Evolutionary conservation across 2,113 vertebrate genomes (phyloP).

Genomic region (Tursiops truncatus): DNA sequence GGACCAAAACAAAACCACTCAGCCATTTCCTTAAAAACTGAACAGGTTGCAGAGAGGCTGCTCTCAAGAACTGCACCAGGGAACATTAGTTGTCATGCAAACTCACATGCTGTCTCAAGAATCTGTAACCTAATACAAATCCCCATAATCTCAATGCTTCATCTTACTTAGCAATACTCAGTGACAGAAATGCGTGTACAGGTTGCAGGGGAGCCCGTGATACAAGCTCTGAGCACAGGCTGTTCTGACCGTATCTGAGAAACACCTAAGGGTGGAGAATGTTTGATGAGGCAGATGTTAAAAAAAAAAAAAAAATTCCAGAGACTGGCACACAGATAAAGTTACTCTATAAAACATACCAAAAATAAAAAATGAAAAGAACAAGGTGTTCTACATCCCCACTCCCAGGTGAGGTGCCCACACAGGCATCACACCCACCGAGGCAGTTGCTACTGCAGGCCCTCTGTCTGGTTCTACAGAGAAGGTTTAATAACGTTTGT

Average conservation of each 20-base stretch:
- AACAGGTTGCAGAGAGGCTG: conserved; percentile 1
- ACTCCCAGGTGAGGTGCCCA: accelerated
- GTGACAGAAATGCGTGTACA: background rate
- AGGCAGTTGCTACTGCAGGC: accelerated
- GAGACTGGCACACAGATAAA: background rate
- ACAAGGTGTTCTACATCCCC: too few species aligned
- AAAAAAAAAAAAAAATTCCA: background rate
- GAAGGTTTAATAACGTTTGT: background rate
- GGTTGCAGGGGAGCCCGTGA: background rate
- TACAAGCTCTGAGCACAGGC: conserved; percentile 8
- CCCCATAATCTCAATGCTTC: background rate
- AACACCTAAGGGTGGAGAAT: background rate
- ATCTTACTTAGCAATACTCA: background rate
- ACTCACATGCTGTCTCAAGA: background rate
- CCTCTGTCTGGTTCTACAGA: background rate
- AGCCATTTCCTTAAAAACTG: conserved; percentile 54
- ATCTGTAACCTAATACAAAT: conserved; percentile 38
- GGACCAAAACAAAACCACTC: conserved; percentile 43
- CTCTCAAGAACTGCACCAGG: background rate
- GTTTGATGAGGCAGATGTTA: conserved; percentile 11
- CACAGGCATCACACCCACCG: accelerated
- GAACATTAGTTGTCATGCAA: background rate
- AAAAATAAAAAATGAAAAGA: background rate
- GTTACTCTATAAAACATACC: background rate
- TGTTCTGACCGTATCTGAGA: conserved; percentile 4